phyloP scores from a whole-genome alignment of 2,888 invertebrate species.

The Thumatha senex region DNA sequence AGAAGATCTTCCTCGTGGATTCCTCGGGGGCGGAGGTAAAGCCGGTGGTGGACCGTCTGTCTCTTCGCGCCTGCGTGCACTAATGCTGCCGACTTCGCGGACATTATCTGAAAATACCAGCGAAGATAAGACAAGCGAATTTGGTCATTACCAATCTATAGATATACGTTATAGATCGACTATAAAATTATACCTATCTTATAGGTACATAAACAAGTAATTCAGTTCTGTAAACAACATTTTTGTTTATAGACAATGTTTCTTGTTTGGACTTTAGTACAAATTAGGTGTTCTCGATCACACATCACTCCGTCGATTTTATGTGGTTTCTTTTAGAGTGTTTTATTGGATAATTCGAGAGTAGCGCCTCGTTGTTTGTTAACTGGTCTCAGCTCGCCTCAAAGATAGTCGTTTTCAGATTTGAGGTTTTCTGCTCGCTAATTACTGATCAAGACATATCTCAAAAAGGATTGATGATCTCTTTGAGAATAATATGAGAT shows the following conservation, averaged over 20 bases:
- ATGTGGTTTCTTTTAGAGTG: no score
- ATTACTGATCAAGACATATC: no score
- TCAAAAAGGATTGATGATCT: no score
- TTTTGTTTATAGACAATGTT: slow-evolving; percentile 5
- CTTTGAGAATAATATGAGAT: no score
- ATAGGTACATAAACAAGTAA: not conserved
- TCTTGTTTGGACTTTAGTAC: not conserved
- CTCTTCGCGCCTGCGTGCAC: slow-evolving; percentile 67
- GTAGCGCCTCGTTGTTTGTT: no score
- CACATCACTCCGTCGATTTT: no score
- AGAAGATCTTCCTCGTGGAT: slow-evolving; percentile 56
- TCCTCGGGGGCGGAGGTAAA: slow-evolving; percentile 73
- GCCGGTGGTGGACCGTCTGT: slow-evolving; percentile 70
- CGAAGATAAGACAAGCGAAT: slow-evolving; percentile 30
- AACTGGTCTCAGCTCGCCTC: not conserved
- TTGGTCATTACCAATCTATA: slow-evolving; percentile 1
- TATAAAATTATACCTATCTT: not conserved
- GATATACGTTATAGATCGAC: slow-evolving; percentile 5
- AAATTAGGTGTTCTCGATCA: no score
- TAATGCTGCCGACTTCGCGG: slow-evolving; percentile 54
- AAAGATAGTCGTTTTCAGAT: no score
- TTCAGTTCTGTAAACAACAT: slow-evolving; percentile 3
- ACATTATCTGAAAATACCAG: slow-evolving; percentile 62
- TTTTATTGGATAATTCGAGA: no score
- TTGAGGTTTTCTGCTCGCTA: no score